Base-by-base conservation (phyloP, 92 coral and sea anemone genomes). In the Virgularia gustaviana region DNA sequence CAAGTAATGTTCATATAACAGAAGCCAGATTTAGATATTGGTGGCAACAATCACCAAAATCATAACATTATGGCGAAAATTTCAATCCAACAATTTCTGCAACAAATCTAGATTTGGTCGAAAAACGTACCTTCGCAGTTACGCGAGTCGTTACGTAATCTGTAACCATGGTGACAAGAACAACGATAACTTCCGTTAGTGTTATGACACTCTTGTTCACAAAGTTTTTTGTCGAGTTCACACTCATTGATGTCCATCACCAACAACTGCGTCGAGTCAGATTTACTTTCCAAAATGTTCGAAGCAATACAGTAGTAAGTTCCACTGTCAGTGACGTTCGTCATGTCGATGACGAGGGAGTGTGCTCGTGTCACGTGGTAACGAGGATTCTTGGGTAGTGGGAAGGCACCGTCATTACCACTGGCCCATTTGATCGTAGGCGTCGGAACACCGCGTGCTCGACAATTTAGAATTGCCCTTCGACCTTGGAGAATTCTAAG, bases 371-470 rank as follows among this genome's bases (percentile, higher is more conserved):
- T 49, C 20, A 89, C 73, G 23, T 83, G 82, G 71, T 81, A 89
- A 10, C 94, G 88, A 49, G 83, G 85, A 72, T 85, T 91, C 81
- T 81, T 9, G 49, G 96, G 90, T 57, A 92, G 85, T 73, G 98
- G 96, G 77, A 25, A 85, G 80, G 88, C 96, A 5, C 96, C 98
- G 43, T 92, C 90, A 27, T 73, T 70, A 49, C 98, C 98, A 51
- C 84, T 72, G 12, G 98, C 98, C 98, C 98, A 92, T 1, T 96
- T 96, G 24, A 92, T 89, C 67, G 84, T 91, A 24, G 98, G 98
- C n/a, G 90, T 88, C 61, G 98, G 98, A 68, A 89, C 88, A 2
- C 98, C 98, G 32, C 98, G 92, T 36, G 98, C 96, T 30, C 88
- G 85, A 80, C 98, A 92, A 63, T 80, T 83, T 56, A 92, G 85